phyloP scores from a whole-genome alignment of 2,113 vertebrate genomes.

The Rhinichthys klamathensis region DNA sequence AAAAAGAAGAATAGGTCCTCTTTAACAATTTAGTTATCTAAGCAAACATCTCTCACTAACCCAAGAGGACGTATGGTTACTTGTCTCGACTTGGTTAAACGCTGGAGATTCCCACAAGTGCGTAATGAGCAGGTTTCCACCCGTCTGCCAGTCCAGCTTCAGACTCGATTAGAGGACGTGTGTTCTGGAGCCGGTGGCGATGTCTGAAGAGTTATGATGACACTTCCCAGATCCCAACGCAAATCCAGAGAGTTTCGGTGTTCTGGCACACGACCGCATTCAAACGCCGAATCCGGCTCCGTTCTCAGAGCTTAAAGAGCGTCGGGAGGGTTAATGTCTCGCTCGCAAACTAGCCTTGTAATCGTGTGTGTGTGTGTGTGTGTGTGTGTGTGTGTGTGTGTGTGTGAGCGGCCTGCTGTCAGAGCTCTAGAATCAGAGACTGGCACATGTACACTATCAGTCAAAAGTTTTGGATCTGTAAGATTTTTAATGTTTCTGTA shows the following conservation, averaged over 20 bases:
- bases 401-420: not conserved
- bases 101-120: not conserved
- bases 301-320: not conserved
- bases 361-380: not conserved
- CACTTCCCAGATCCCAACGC: not conserved
- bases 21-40: not conserved
- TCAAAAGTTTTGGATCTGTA: too few relatives aligned
- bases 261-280: not conserved
- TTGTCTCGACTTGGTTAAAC: not conserved
- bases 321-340: not conserved
- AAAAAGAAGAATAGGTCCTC: too few relatives aligned
- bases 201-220: not conserved
- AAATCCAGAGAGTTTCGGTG: not conserved
- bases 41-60: not conserved
- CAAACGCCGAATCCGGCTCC: not conserved
- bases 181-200: not conserved
- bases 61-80: not conserved
- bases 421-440: not conserved
- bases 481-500: too few relatives aligned
- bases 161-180: not conserved
- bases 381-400: not conserved
- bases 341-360: too few relatives aligned
- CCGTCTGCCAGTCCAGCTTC: not conserved
- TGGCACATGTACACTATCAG: too few relatives aligned
- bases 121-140: slow-evolving; percentile 5